Base-by-base conservation (phyloP, 2,888 invertebrate genomes). In the Nebria salina region DNA sequence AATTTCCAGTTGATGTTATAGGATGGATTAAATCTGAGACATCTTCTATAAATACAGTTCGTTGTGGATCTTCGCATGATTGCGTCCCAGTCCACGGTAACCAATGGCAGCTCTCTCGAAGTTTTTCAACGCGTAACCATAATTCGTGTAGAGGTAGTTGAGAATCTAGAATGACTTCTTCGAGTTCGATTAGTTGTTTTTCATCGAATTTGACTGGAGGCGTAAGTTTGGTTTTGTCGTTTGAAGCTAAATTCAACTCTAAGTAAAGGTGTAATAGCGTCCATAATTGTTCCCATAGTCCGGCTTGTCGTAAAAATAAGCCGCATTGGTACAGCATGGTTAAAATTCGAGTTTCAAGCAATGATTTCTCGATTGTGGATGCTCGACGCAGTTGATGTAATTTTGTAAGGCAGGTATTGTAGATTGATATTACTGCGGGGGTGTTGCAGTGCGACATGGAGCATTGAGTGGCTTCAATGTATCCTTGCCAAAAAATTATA, bases 261-360 rank as follows among this genome's bases (percentile, higher is more conserved):
- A 94, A 89, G 85, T 93, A 93, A 86, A 95, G 89, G 86, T 93
- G 92, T 73, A 95, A 87, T 65, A 95, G 89, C 83, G 93, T 92
- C 91, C 94, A 94, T 85, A 96, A 92, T 85, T 92, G 93, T 89
- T 95, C 95, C 91, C 93, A 93, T 82, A 94, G 90, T 0, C 95
- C 95, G 7, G 93, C 92, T 85, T 95, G 95, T 76, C 93, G 91
- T 25, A 94, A 86, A 86, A 94, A 94, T 3, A 92, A 85, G 83
- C 89, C 91, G 86, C 90, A 91, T 86, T 89, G 91, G 83, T 91
- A 90, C 75, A 91, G 85, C 87, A 91, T 89, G 65, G 87, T 86
- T 74, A 89, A 84, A 83, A 89, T 89, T 80, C 86, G 87, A 82
- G 89, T 88, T 83, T 89, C 89, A 13, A 88, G 83, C 80, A 86